These are phyloP conservation scores for Morus bassanus DNA, from an alignment of 2,797 vertebrate species.

Conservation along the genomic window DNA sequence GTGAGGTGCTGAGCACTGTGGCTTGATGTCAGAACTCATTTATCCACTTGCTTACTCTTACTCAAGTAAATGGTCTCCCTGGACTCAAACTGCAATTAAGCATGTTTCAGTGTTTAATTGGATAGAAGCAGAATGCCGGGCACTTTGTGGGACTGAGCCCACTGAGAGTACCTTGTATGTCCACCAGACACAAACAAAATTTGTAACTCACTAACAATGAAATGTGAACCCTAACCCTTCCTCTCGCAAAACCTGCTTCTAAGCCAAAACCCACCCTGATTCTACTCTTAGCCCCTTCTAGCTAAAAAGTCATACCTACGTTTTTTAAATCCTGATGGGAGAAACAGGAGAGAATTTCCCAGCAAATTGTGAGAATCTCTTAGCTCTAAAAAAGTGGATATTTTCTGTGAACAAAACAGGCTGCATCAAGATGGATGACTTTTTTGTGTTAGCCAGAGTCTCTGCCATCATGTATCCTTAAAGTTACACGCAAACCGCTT, in stretches of 20 bases:
- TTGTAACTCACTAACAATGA: background rate
- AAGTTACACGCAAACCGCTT: background rate
- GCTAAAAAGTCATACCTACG: background rate
- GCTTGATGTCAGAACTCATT: constrained; percentile 30
- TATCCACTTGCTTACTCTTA: constrained; percentile 32
- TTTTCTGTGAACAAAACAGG: background rate
- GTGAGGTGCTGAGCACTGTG: background rate
- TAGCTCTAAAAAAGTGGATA: background rate
- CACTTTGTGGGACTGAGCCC: background rate
- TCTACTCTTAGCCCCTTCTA: background rate
- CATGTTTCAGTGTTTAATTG: background rate
- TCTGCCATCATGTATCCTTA: background rate
- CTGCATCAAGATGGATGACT: background rate
- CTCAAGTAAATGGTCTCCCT: constrained; percentile 35
- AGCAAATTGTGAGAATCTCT: background rate
- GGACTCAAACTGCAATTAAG: constrained; percentile 40
- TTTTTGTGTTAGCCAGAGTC: background rate
- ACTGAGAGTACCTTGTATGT: background rate
- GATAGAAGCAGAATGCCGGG: background rate
- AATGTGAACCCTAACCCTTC: background rate
- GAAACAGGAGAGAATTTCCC: background rate
- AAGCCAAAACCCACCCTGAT: background rate
- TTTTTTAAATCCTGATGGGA: background rate
- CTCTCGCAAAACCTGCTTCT: background rate
- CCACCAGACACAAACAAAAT: background rate